Conservation (phyloP, 2,888 invertebrate species). For the Athetis lepigone region DNA sequence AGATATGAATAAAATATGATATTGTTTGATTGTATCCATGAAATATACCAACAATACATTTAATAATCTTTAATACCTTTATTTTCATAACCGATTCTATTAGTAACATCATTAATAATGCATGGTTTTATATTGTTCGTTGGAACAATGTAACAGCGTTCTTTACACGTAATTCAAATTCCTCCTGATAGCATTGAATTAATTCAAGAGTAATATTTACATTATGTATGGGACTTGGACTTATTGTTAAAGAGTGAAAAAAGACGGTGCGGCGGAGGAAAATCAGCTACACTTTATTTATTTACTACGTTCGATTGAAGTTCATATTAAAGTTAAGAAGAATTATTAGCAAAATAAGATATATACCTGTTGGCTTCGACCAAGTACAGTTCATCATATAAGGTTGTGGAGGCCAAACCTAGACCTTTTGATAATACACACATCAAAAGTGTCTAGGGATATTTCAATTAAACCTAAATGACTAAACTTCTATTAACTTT, state of each 20-base stretch:
- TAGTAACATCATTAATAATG: slow-evolving; percentile 29
- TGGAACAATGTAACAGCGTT: slow-evolving; percentile 20
- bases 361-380: too few species aligned
- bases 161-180: slow-evolving; percentile 10
- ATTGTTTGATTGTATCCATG: too few species aligned
- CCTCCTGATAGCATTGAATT: slow-evolving; percentile 30
- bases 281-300: neutral
- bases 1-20: too few species aligned
- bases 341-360: too few species aligned
- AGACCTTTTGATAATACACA: too few species aligned
- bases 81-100: slow-evolving; percentile 15
- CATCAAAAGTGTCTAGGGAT: too few species aligned
- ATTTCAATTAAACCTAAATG: too few species aligned
- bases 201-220: slow-evolving; percentile 22
- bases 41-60: slow-evolving; percentile 5
- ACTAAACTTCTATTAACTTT: too few species aligned
- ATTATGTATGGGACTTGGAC: slow-evolving; percentile 8
- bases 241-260: neutral
- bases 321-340: neutral
- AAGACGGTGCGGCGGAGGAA: neutral
- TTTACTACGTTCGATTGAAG: neutral
- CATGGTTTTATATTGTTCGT: slow-evolving; percentile 36
- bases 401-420: too few species aligned
- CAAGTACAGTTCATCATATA: too few species aligned
- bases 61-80: slow-evolving; percentile 7